phyloP scores from a whole-genome alignment of 2,888 invertebrate species.

The Xylocampa areola region DNA sequence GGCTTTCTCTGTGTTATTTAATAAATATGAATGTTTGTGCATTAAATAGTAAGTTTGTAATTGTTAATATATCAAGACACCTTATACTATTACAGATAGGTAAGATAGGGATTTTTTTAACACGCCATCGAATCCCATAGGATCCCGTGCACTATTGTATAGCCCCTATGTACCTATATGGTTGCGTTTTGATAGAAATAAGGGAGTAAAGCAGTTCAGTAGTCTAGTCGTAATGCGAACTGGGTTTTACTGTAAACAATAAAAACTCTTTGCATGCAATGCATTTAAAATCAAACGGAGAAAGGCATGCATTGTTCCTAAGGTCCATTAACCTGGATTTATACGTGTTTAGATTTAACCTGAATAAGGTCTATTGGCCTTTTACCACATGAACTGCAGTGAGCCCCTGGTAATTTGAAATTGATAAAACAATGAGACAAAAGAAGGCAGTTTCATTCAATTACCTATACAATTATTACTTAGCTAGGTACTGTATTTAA shows the following conservation, averaged over 20 bases:
- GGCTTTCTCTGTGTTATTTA: too few species aligned
- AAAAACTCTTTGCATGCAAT: constrained; percentile 46
- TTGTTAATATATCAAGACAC: too few species aligned
- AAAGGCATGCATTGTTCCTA: constrained; percentile 52
- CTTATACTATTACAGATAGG: too few species aligned
- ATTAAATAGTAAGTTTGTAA: too few species aligned
- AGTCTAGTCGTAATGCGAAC: constrained; percentile 13
- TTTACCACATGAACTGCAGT: constrained; percentile 7
- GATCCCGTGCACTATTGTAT: too few species aligned
- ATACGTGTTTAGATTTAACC: constrained; percentile 52
- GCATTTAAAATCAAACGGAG: constrained; percentile 40
- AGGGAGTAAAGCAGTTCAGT: constrained; percentile 3
- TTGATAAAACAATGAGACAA: not conserved
- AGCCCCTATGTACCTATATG: too few species aligned
- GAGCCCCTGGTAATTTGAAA: not conserved
- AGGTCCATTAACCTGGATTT: constrained; percentile 45
- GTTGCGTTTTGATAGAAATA: too few species aligned
- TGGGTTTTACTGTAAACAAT: constrained; percentile 43
- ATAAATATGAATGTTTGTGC: too few species aligned
- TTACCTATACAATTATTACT: not conserved
- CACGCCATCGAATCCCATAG: too few species aligned
- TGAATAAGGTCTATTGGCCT: constrained; percentile 26
- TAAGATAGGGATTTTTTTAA: too few species aligned
- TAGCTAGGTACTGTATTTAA: too few species aligned
- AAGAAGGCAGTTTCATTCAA: not conserved